These are phyloP conservation scores for Aphis gossypii DNA, from an alignment of 1,140 invertebrate species.

Conservation along the genomic window DNA sequence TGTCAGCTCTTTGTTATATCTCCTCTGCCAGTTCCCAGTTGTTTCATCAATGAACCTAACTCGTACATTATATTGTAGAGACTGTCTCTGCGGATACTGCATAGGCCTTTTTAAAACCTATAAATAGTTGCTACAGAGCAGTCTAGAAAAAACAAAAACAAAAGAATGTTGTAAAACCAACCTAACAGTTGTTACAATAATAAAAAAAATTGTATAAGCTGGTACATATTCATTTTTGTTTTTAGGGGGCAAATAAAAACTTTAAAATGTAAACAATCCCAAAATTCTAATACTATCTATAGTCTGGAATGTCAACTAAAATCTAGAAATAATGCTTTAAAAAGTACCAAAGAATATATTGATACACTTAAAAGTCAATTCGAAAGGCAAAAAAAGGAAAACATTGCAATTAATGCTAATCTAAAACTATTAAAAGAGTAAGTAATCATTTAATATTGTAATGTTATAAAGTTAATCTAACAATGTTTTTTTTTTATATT, in stretches of 20 bases:
- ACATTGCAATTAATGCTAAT: background rate
- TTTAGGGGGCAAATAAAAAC: background rate
- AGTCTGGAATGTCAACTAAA: background rate
- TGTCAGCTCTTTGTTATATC: too few relatives aligned
- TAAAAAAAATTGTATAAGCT: too few relatives aligned
- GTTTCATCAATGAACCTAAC: too few relatives aligned
- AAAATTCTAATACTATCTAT: background rate
- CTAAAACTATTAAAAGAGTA: background rate
- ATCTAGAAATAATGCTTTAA: background rate
- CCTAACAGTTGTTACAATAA: too few relatives aligned
- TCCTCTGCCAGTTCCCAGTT: too few relatives aligned
- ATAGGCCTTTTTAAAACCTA: too few relatives aligned
- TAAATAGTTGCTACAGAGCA: too few relatives aligned
- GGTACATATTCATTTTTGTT: background rate
- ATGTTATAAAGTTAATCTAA: background rate
- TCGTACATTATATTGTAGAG: too few relatives aligned
- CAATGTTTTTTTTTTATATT: background rate
- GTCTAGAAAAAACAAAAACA: too few relatives aligned
- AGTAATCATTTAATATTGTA: background rate
- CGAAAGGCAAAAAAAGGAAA: background rate
- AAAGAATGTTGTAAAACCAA: too few relatives aligned
- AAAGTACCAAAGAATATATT: background rate
- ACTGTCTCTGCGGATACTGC: too few relatives aligned
- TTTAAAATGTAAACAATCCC: background rate
- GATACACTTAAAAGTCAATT: background rate